These are phyloP conservation scores for Hemichromis elongatus DNA, from an alignment of 2,113 vertebrate genomes.

Conservation along the genomic window DNA sequence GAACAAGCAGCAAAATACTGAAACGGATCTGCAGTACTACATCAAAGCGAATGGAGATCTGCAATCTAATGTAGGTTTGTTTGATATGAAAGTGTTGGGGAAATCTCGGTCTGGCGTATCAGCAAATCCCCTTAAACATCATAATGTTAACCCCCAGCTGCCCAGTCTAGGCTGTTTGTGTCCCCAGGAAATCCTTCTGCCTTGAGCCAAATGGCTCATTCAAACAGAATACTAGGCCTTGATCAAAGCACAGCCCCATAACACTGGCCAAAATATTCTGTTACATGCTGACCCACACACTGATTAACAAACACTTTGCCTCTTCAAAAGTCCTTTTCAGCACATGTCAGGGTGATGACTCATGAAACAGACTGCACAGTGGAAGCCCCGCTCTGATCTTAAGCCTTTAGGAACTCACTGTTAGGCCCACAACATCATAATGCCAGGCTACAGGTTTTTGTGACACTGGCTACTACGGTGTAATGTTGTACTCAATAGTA, in stretches of 20 bases:
- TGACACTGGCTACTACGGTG: neutral
- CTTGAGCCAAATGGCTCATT: slow-evolving; percentile 65
- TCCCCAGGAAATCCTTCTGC: slow-evolving; percentile 43
- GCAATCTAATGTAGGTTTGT: neutral
- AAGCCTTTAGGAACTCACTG: neutral
- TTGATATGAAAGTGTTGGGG: slow-evolving; percentile 15
- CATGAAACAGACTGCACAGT: slow-evolving; percentile 21
- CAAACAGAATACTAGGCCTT: slow-evolving; percentile 67
- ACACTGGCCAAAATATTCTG: slow-evolving; percentile 63
- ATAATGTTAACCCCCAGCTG: slow-evolving; percentile 62
- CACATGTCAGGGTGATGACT: slow-evolving; percentile 27
- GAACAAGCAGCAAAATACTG: neutral
- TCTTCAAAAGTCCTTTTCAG: slow-evolving; percentile 40
- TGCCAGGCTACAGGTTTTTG: neutral
- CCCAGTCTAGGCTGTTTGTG: slow-evolving; percentile 20
- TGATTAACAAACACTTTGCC: slow-evolving; percentile 69
- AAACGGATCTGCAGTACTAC: neutral
- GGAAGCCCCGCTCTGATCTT: slow-evolving; percentile 10
- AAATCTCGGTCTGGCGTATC: slow-evolving; percentile 10
- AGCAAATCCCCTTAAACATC: slow-evolving; percentile 55
- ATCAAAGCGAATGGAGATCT: slow-evolving; percentile 3
- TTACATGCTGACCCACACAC: slow-evolving; percentile 68
- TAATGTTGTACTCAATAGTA: neutral
- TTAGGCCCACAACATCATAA: neutral
- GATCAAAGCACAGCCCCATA: slow-evolving; percentile 62